Conservation (phyloP, 1,140 invertebrate species). For the Sesamia nonagrioides region DNA sequence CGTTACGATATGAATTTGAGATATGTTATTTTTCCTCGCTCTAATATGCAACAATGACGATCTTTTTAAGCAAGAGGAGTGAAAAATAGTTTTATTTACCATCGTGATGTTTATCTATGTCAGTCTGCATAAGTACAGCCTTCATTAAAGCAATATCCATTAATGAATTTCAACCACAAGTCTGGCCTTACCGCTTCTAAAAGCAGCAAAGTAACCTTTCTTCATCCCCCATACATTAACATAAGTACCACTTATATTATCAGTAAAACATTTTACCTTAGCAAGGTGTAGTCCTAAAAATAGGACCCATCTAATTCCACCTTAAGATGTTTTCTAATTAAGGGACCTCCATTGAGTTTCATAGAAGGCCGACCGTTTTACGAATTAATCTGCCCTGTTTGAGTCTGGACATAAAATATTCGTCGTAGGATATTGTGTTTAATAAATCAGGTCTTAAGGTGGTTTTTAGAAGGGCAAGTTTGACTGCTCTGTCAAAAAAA, state of each 20-base stretch:
- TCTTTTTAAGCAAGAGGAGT: no score
- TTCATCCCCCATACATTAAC: conserved; percentile 1
- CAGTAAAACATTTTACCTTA: conserved; percentile 4
- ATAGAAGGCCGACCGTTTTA: conserved; percentile 42
- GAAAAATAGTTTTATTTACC: no score
- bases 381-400: conserved; percentile 50
- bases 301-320: conserved; percentile 23
- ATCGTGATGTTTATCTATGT: no score
- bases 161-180: neutral
- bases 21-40: no score
- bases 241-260: conserved; percentile 8
- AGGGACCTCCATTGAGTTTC: conserved; percentile 42
- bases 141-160: neutral
- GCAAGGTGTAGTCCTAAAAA: conserved; percentile 21
- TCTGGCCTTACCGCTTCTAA: neutral
- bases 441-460: conserved; percentile 39
- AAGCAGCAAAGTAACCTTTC: neutral
- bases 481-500: neutral
- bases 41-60: no score
- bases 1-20: no score
- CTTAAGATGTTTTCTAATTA: conserved; percentile 53
- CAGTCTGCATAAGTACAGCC: neutral
- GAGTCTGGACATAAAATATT: conserved; percentile 56
- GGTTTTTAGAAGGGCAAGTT: neutral
- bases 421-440: conserved; percentile 39